phyloP scores from a whole-genome alignment of 64 coral and sea anemone species.

The Dendrophyllia cribrosa region DNA sequence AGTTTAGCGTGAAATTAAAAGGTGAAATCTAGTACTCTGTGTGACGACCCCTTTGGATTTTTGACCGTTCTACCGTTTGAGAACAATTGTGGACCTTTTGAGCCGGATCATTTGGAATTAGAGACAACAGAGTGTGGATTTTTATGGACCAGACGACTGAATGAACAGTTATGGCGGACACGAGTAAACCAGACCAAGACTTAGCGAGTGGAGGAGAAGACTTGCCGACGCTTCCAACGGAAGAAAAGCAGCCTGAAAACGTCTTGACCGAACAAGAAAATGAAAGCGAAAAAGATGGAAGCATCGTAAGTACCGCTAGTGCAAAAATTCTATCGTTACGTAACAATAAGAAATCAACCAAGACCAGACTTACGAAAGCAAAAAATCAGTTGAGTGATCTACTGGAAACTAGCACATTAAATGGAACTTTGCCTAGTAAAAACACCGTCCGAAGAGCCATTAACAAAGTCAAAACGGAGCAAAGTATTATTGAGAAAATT shows the following conservation, averaged over 20 bases:
- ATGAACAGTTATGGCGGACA: background rate
- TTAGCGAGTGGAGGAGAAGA: background rate
- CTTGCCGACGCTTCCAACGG: background rate
- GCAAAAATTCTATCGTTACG: conserved; percentile 36
- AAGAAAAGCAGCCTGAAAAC: background rate
- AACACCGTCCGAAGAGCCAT: conserved; percentile 24
- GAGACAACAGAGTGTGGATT: background rate
- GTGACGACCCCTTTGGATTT: background rate
- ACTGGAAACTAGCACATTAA: background rate
- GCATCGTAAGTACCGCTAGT: conserved; percentile 14
- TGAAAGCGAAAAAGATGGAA: conserved; percentile 7
- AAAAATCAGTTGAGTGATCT: conserved; percentile 47
- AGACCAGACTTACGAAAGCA: conserved; percentile 51
- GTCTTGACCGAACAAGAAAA: background rate
- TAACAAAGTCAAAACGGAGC: conserved; percentile 35
- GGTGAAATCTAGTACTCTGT: background rate
- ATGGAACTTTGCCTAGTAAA: conserved; percentile 15
- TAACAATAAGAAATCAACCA: conserved; percentile 30
- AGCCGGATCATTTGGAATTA: no score
- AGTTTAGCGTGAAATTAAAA: background rate
- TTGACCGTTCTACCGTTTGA: background rate
- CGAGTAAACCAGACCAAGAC: background rate
- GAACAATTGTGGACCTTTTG: background rate
- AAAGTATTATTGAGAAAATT: conserved; percentile 9
- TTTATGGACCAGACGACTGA: background rate